Evolutionary conservation across 2,888 invertebrate genomes (phyloP), one percentile per base, ranked within the genome.

Genomic region (Busseola fusca): DNA sequence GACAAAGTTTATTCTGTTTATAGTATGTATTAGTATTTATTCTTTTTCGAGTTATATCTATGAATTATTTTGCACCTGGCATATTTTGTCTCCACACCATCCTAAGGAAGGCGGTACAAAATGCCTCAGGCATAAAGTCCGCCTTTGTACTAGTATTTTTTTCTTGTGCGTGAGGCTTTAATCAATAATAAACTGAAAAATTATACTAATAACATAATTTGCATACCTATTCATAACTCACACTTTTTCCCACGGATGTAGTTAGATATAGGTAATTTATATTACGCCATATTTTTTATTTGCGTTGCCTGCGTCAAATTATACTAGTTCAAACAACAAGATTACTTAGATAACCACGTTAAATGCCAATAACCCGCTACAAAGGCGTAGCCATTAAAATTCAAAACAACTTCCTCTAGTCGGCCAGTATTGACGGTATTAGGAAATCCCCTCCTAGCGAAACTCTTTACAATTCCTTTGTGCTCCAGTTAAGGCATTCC

Each of bases 401-500:
- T 66, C 62, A 65, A 30, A 54, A 63, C 56, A 16, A 69, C 56
- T 64, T 70, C 34, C 1, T 45, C 25, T 1, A 18, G 18, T 21
- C 21, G 18, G 18, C 30, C 12, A 50, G 30, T 45, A 58, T 63
- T 42, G 12, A 63, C 14, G 18, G 42, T 54, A 60, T 40, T 74
- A 80, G 42, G 30, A 70, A 59, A 58, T 81, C 78, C 72, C 82
- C 65, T 42, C 63, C 25, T 14, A 63, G 21, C 42, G 52, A 64
- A 66, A 67, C 64, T 72, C 59, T 50, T 59, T 40, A 50, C 74
- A 52, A 58, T 54, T 59, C 81, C 80, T 87, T 89, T 88, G 87
- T 89, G 76, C 62, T 77, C 84, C 74, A 86, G 81, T 88, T 86
- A 84, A 83, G 73, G 76, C 69, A 81, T 84, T 79, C 76, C 64